Percentiles rank a stretch among this genome's conserved stretches.
These are phyloP conservation scores for Schrankia costaestrigalis DNA, from an alignment of 2,888 invertebrate genomes.

Conservation along the genomic window DNA sequence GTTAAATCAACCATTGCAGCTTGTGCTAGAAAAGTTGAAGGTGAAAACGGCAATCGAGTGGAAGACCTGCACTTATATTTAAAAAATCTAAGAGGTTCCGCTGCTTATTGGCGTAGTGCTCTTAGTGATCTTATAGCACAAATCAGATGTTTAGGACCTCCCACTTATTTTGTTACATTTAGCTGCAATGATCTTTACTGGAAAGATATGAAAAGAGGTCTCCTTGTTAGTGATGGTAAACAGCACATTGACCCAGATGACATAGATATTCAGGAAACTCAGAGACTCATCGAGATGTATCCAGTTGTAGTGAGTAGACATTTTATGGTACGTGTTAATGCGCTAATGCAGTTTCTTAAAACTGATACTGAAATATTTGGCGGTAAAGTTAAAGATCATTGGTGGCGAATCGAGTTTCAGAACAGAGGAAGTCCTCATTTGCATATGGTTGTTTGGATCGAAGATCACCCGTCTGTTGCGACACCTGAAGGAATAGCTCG, in stretches of 20 bases:
- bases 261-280: not conserved
- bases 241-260: not conserved
- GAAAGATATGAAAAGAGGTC: not conserved
- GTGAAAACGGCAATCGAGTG: too few species aligned
- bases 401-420: not conserved
- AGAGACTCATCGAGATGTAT: not conserved
- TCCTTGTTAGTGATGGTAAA: not conserved
- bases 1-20: too few species aligned
- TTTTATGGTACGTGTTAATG: conserved; percentile 1
- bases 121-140: not conserved
- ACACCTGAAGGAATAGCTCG: not conserved
- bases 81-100: not conserved
- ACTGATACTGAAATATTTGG: not conserved
- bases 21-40: too few species aligned
- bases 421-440: not conserved
- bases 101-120: not conserved
- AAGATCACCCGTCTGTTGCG: not conserved
- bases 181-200: conserved; percentile 3
- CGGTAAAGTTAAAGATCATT: not conserved
- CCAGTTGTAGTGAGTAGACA: not conserved
- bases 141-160: conserved; percentile 2
- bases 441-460: not conserved
- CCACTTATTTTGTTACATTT: not conserved
- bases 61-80: too few species aligned
- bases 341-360: not conserved